Evolutionary conservation across 2,888 invertebrate species (phyloP).

Genomic region (Megalurothrips usitatus): DNA sequence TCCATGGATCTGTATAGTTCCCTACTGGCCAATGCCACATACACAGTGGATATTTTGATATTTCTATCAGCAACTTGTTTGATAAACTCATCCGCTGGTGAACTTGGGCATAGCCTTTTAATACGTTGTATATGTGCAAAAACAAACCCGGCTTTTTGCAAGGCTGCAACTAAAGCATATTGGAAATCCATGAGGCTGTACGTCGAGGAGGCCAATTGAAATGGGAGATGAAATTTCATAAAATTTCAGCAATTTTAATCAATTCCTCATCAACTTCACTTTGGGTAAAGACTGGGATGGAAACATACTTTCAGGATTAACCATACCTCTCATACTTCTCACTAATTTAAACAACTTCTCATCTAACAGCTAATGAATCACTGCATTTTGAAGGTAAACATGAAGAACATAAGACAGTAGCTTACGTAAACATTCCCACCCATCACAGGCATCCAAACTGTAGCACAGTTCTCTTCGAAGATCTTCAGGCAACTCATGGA

Average conservation of each 20-base stretch:
- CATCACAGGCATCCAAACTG: neutral
- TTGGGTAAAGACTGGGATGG: neutral
- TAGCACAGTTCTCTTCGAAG: neutral
- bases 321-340: too few relatives aligned
- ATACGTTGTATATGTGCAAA: neutral
- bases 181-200: neutral
- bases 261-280: too few relatives aligned
- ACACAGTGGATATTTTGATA: neutral
- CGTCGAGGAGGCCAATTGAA: too few relatives aligned
- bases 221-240: neutral
- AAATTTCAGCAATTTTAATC: neutral
- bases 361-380: too few relatives aligned
- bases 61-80: neutral
- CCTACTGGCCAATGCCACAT: neutral
- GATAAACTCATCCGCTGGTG: neutral
- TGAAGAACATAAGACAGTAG: neutral
- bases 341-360: too few relatives aligned
- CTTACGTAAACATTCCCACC: neutral
- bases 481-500: neutral
- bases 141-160: neutral
- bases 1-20: neutral
- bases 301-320: neutral
- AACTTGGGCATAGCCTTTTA: neutral
- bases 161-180: neutral
- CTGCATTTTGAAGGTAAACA: too few relatives aligned